A percentile compares a stretch with the other conserved stretches of the same genome.
These are phyloP conservation scores for Sorex maritimensis DNA, from an alignment of 2,797 vertebrate genomes.

Conservation along the genomic window DNA sequence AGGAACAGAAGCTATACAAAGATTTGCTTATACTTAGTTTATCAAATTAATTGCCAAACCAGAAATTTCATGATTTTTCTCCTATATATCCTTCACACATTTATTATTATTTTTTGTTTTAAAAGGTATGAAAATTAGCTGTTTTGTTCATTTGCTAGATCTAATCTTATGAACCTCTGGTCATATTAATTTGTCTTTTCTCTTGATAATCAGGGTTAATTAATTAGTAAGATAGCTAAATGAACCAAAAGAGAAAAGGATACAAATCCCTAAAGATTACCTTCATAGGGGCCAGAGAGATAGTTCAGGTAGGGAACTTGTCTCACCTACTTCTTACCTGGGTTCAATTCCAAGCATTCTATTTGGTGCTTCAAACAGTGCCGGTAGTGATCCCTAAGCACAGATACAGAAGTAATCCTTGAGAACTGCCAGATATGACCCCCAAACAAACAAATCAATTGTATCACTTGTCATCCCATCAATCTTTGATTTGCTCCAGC, in stretches of 20 bases:
- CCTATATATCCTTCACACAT: background rate
- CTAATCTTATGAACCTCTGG: background rate
- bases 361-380: too few relatives aligned
- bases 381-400: too few relatives aligned
- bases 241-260: background rate
- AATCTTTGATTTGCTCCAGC: too few relatives aligned
- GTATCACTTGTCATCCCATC: too few relatives aligned
- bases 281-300: too few relatives aligned
- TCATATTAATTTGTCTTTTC: background rate
- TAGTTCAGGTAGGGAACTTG: too few relatives aligned
- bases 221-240: background rate
- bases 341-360: too few relatives aligned
- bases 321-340: too few relatives aligned
- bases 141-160: background rate
- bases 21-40: background rate
- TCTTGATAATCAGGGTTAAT: background rate
- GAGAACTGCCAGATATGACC: too few relatives aligned
- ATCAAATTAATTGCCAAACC: background rate
- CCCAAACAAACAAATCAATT: too few relatives aligned
- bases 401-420: too few relatives aligned
- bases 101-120: background rate
- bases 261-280: background rate
- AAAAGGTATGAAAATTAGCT: background rate
- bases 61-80: background rate
- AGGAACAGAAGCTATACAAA: background rate